Percentiles rank a stretch among this genome's conserved stretches.
These are phyloP conservation scores for Sarcophaga variegata DNA, from an alignment of 2,888 invertebrate species.

Conservation along the genomic window DNA sequence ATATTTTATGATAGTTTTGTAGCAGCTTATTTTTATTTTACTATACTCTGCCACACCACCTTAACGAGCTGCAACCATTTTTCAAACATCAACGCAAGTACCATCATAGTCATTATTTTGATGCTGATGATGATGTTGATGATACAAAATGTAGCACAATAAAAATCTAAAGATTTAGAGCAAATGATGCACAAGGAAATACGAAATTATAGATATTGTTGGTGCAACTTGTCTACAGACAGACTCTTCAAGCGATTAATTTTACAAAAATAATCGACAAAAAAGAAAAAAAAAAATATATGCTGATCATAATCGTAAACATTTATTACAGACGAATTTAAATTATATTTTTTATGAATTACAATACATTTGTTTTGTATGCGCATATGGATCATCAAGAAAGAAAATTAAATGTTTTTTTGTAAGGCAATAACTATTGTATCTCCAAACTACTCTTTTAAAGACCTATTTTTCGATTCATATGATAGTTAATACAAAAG, in stretches of 20 bases:
- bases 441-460: too few species aligned
- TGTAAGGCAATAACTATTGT: too few species aligned
- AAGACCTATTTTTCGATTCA: too few species aligned
- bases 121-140: neutral
- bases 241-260: slow-evolving; percentile 18
- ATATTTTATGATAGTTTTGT: slow-evolving; percentile 30
- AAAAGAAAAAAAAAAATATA: too few species aligned
- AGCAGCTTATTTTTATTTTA: slow-evolving; percentile 6
- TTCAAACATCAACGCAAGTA: neutral
- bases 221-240: slow-evolving; percentile 18
- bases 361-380: too few species aligned
- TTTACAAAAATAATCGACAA: neutral
- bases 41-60: neutral
- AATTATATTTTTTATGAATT: slow-evolving; percentile 5
- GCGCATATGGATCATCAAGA: too few species aligned
- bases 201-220: slow-evolving; percentile 1
- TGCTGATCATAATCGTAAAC: slow-evolving; percentile 36
- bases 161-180: neutral
- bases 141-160: neutral
- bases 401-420: too few species aligned
- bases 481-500: too few species aligned
- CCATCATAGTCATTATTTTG: neutral
- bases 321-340: slow-evolving; percentile 44
- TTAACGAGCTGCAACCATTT: neutral
- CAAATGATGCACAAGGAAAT: neutral